Conservation (phyloP, 2,797 vertebrate genomes). For the Orestias chungarensis region DNA sequence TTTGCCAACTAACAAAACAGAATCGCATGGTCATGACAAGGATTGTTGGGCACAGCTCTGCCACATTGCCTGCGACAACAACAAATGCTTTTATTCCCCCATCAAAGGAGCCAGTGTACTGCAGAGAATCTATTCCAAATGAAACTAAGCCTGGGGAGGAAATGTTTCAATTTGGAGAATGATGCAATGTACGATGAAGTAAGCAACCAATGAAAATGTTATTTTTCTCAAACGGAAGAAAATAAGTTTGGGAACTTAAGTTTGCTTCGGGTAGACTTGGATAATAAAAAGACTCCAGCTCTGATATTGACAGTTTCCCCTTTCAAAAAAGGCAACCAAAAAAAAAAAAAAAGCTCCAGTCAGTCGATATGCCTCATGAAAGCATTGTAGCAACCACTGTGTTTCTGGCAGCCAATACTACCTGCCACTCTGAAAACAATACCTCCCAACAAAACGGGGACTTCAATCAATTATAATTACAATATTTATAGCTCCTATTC, state of each 20-base stretch:
- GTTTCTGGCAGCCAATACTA: conserved; percentile 47
- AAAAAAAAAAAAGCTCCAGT: conserved; percentile 28
- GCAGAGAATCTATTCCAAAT: conserved; percentile 48
- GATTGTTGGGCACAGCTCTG: conserved; percentile 68
- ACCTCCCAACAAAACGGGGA: conserved; percentile 33
- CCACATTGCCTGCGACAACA: conserved; percentile 51
- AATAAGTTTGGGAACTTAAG: conserved; percentile 44
- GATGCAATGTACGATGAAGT: conserved; percentile 29
- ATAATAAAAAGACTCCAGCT: conserved; percentile 61
- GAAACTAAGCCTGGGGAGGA: conserved; percentile 22
- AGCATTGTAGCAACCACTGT: conserved; percentile 51
- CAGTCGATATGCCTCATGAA: conserved; percentile 65
- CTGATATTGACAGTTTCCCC: conserved; percentile 58
- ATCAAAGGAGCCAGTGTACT: conserved; percentile 35
- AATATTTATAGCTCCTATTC: conserved; percentile 26
- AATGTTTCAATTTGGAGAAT: conserved; percentile 31
- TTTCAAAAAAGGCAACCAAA: conserved; percentile 39
- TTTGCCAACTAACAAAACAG: conserved; percentile 71
- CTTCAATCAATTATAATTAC: conserved; percentile 48
- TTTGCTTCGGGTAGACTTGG: conserved; percentile 46
- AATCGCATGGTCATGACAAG: conserved; percentile 74
- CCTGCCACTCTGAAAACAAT: conserved; percentile 52
- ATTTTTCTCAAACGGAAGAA: background rate
- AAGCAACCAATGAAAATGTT: conserved; percentile 32
- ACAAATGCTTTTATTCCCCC: conserved; percentile 56